These are phyloP conservation scores for Anisognathus igniventris DNA, from an alignment of 2,797 vertebrate genomes.

Conservation along the genomic window DNA sequence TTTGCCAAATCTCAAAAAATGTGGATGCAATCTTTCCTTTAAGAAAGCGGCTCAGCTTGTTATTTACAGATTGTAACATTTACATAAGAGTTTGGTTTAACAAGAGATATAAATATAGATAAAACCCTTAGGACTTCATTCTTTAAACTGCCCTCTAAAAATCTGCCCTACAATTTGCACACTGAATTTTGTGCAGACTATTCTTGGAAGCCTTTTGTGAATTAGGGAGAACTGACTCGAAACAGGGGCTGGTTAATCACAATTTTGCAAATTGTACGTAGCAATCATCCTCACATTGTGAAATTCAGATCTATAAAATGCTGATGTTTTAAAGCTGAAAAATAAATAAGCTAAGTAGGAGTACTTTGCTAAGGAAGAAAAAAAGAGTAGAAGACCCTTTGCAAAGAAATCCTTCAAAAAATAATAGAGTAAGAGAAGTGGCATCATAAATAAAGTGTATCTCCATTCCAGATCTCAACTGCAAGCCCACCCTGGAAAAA, in stretches of 20 bases:
- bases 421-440: conserved; percentile 5
- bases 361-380: conserved; percentile 55
- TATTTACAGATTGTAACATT: conserved; percentile 81
- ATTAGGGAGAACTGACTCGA: conserved; percentile 76
- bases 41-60: conserved; percentile 73
- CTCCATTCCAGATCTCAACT: neutral
- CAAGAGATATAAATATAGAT: conserved; percentile 82
- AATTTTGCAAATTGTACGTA: conserved; percentile 81
- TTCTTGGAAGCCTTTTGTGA: conserved; percentile 81
- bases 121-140: conserved; percentile 79
- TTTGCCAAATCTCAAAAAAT: conserved; percentile 76
- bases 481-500: neutral
- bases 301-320: conserved; percentile 78
- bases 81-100: conserved; percentile 80
- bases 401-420: conserved; percentile 61
- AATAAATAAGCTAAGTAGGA: conserved; percentile 77
- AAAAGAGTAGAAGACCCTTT: conserved; percentile 55
- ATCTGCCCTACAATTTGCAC: conserved; percentile 80
- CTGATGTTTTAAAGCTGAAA: conserved; percentile 80
- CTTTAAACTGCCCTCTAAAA: conserved; percentile 82
- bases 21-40: conserved; percentile 73
- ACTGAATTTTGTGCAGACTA: conserved; percentile 79
- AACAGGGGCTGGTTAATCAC: conserved; percentile 80
- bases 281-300: conserved; percentile 82
- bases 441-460: neutral